phyloP scores from a whole-genome alignment of 2,113 vertebrate species.

The Sebastes fasciatus region DNA sequence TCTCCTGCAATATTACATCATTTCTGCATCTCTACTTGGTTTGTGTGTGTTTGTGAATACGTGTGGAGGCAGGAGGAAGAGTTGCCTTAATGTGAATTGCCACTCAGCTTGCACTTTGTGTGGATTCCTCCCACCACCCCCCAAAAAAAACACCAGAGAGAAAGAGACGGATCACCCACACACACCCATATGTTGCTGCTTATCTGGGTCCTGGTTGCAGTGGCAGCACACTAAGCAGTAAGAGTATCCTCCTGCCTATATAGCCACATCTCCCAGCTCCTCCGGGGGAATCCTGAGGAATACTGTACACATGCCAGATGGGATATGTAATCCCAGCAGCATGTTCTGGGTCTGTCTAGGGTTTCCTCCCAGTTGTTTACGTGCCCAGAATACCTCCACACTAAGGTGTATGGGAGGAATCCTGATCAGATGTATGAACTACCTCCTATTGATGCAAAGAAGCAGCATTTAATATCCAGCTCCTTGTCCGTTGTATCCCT shows the following conservation, averaged over 20 bases:
- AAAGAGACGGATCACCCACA: constrained; percentile 20
- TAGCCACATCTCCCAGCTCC: constrained; percentile 30
- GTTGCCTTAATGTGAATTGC: constrained; percentile 21
- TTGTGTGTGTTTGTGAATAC: constrained; percentile 25
- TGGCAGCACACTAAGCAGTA: constrained; percentile 22
- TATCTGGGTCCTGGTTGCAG: constrained; percentile 25
- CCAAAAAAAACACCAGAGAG: constrained; percentile 11
- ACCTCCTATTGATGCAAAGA: background rate
- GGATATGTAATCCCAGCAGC: constrained; percentile 40
- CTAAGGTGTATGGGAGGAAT: background rate
- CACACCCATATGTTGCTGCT: constrained; percentile 30
- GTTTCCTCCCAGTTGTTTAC: constrained; percentile 29
- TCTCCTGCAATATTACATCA: constrained; percentile 29
- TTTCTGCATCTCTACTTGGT: constrained; percentile 27
- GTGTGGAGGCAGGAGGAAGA: constrained; percentile 20
- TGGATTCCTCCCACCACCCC: constrained; percentile 7
- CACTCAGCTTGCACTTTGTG: constrained; percentile 29
- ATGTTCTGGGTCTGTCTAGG: constrained; percentile 22
- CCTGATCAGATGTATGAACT: constrained; percentile 15
- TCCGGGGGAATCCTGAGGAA: constrained; percentile 41
- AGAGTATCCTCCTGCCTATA: constrained; percentile 2
- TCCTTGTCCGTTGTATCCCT: background rate
- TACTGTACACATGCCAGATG: constrained; percentile 43
- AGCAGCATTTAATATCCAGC: constrained; percentile 8
- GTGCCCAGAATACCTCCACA: constrained; percentile 27